phyloP scores from a whole-genome alignment of 2,888 invertebrate genomes.

The Hetaerina titia region DNA sequence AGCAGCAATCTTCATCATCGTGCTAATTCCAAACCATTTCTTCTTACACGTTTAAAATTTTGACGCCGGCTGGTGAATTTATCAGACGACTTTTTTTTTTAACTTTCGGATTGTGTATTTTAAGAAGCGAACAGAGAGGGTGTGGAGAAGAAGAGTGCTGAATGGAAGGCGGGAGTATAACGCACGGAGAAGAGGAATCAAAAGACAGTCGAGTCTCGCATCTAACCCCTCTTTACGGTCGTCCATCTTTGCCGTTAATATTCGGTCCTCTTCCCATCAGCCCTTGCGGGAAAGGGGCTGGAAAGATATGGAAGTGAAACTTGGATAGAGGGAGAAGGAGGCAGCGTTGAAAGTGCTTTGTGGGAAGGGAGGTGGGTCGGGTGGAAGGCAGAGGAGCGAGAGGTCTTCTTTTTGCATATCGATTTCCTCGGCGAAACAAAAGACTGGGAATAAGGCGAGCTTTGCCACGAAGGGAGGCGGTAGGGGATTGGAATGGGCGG shows the following conservation, averaged over 20 bases:
- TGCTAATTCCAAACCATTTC: too few relatives aligned
- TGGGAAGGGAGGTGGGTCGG: background rate
- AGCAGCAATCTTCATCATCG: too few relatives aligned
- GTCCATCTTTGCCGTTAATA: conserved; percentile 54
- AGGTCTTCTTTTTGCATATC: conserved; percentile 39
- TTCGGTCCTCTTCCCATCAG: conserved; percentile 17
- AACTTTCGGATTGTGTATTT: too few relatives aligned
- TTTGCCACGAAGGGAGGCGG: background rate
- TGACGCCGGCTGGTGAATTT: too few relatives aligned
- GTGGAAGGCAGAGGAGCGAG: background rate
- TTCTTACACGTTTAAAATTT: too few relatives aligned
- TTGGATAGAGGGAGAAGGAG: background rate
- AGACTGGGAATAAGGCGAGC: background rate
- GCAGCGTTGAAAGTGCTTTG: background rate
- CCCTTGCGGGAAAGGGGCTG: background rate
- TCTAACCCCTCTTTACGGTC: background rate
- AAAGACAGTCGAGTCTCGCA: background rate
- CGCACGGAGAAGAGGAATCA: background rate
- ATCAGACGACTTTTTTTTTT: too few relatives aligned
- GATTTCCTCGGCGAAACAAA: conserved; percentile 52
- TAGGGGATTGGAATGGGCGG: background rate
- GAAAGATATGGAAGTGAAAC: background rate
- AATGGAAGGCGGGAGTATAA: background rate
- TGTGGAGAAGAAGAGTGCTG: background rate
- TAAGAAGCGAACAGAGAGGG: background rate